A percentile compares a stretch with the other conserved stretches of the same genome.
phyloP scores from a whole-genome alignment of 2,888 invertebrate genomes.

The Entomobrya proxima region DNA sequence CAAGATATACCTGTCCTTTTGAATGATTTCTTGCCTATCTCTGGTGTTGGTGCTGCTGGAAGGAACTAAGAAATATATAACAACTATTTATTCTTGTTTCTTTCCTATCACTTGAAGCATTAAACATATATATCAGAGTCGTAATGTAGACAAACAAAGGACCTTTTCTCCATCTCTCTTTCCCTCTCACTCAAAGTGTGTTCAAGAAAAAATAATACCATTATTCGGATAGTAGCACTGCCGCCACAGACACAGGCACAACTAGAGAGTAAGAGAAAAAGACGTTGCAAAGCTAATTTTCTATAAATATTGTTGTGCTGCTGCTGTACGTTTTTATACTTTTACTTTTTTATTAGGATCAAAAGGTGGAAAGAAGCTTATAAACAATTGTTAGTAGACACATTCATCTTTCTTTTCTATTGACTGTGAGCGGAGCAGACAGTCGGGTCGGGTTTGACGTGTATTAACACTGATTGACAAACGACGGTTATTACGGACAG shows the following conservation, averaged over 20 bases:
- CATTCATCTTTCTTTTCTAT: not conserved
- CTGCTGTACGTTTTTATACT: too few species aligned
- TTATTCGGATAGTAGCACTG: not conserved
- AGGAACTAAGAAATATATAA: too few species aligned
- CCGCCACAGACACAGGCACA: not conserved
- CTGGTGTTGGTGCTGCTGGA: too few species aligned
- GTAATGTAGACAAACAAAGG: not conserved
- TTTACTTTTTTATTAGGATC: not conserved
- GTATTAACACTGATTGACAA: conserved; percentile 44
- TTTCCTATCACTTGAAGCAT: not conserved
- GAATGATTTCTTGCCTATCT: too few species aligned
- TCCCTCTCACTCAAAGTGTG: not conserved
- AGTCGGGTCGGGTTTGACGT: not conserved
- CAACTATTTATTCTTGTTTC: conserved; percentile 4
- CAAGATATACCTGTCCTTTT: too few species aligned
- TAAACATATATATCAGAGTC: not conserved
- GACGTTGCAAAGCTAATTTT: not conserved
- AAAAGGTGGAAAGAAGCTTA: not conserved
- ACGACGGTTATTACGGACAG: conserved; percentile 38
- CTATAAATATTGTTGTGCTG: not conserved
- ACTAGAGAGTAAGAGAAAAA: not conserved
- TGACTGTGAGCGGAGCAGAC: not conserved
- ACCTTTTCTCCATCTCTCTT: not conserved
- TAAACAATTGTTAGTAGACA: not conserved
- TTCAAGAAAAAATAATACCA: not conserved